A percentile compares a stretch with the other conserved stretches of the same genome.
Conservation (phyloP, 2,888 invertebrate species). For the Plebejus argus region DNA sequence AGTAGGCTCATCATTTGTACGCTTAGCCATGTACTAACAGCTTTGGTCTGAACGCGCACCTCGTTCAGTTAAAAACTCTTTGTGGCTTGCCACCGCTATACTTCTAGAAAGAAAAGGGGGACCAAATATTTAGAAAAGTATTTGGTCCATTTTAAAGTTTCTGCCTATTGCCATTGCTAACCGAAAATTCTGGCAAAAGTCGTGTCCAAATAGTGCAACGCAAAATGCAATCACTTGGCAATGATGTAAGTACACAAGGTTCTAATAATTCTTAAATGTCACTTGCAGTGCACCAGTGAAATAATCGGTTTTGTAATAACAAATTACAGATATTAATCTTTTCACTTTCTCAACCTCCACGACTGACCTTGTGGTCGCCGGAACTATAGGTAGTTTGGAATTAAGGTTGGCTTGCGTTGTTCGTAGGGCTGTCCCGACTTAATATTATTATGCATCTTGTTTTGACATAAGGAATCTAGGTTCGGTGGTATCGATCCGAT, state of each 20-base stretch:
- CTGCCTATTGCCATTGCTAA: background rate
- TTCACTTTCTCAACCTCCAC: conserved; percentile 59
- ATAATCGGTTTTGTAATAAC: conserved; percentile 48
- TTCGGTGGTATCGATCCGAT: background rate
- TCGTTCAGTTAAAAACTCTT: background rate
- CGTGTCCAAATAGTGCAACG: conserved; percentile 4
- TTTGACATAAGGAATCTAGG: too few species aligned
- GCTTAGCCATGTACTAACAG: background rate
- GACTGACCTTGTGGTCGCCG: conserved; percentile 54
- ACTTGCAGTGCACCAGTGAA: conserved; percentile 38
- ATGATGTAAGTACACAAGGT: conserved; percentile 17
- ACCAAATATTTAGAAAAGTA: too few species aligned
- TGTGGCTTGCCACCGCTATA: background rate
- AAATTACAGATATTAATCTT: conserved; percentile 49
- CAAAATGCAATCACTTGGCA: conserved; percentile 20
- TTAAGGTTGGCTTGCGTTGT: conserved; percentile 31
- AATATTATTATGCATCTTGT: too few species aligned
- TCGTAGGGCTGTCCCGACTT: background rate
- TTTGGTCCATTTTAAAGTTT: background rate
- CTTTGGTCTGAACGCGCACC: too few species aligned
- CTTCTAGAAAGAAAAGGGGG: too few species aligned
- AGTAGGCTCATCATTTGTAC: background rate
- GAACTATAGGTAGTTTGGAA: conserved; percentile 35
- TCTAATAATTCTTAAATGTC: conserved; percentile 34
- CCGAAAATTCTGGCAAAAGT: background rate